Percentiles rank a stretch among this genome's conserved stretches.
Evolutionary conservation across 2,113 vertebrate genomes (phyloP).

Genomic region (Dromiciops gliroides): DNA sequence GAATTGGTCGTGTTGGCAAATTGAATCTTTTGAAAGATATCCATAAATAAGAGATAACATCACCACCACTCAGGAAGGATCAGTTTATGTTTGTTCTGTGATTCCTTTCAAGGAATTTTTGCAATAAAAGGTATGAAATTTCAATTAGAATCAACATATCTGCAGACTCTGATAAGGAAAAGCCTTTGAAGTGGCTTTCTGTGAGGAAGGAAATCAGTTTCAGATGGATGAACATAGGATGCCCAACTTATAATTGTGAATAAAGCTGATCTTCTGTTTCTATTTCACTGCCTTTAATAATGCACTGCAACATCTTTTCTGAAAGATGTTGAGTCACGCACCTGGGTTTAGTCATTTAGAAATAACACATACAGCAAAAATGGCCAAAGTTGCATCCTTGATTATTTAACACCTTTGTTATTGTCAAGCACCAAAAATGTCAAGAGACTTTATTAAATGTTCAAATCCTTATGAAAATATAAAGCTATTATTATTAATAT

Average conservation of each 20-base stretch:
- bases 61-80: neutral
- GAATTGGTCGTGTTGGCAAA: neutral
- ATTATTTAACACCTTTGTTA: slow-evolving; percentile 4
- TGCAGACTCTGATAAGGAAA: neutral
- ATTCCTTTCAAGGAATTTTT: neutral
- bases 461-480: neutral
- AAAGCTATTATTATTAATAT: neutral
- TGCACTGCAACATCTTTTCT: neutral
- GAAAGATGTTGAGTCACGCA: neutral
- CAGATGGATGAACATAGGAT: neutral
- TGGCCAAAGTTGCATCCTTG: neutral
- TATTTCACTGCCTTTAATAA: neutral
- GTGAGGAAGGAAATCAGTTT: neutral
- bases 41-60: neutral
- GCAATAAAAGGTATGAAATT: neutral
- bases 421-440: neutral
- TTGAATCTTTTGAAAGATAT: neutral
- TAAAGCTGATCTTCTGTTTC: neutral
- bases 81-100: neutral
- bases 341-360: slow-evolving; percentile 1
- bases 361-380: neutral
- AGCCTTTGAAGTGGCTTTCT: neutral
- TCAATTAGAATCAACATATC: neutral
- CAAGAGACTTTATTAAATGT: neutral
- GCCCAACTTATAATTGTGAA: neutral